Evolutionary conservation across 2,797 vertebrate species (phyloP), one percentile per base, ranked within the genome.

Genomic region (Nothura maculosa): DNA sequence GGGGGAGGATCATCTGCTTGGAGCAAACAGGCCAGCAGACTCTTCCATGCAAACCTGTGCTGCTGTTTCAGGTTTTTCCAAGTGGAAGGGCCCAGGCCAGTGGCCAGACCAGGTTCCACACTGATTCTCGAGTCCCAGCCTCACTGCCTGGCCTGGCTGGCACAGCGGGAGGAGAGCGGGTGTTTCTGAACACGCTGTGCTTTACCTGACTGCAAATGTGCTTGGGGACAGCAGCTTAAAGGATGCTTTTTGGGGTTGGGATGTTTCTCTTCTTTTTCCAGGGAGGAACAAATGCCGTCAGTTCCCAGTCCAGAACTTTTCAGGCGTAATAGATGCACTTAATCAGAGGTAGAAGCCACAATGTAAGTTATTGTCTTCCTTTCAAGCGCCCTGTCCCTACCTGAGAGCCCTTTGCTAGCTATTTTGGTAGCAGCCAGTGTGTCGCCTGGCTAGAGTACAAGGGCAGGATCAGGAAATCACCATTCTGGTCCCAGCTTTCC

Each of bases 401-500:
- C 25, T 81, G 36, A 47, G 10, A 72, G 52, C 82, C 36, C 32
- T 17, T 77, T 3, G 1, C 55, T 82, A 60, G 62, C 36, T 43
- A 18, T 40, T 62, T 48, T 52, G 24, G 40, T 81, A 73, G 55
- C 48, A 91, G 81, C 50, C 55, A 81, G 60, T 67, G 38, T 8
- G 75, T 81, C 3, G 0, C 58, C 54, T 93, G 84, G 70, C 36
- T 62, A 69, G 69, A 10, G 1, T 48, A 64, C 25, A 50, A 78
- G n/a, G 48, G 27, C 3, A 0, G 30, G 45, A 47, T 60, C 40
- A 61, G 91, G 47, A 91, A 90, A 69, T 34, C 63, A 32, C 34
- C n/a, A 15, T 66, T 90, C 50, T 68, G n/a, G 66, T 62, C 32
- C 28, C 48, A 67, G 58, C 48, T 72, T 85, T 84, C 43, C 83